Evolutionary conservation across 2,113 vertebrate species (phyloP).

Genomic region (Passer domesticus): DNA sequence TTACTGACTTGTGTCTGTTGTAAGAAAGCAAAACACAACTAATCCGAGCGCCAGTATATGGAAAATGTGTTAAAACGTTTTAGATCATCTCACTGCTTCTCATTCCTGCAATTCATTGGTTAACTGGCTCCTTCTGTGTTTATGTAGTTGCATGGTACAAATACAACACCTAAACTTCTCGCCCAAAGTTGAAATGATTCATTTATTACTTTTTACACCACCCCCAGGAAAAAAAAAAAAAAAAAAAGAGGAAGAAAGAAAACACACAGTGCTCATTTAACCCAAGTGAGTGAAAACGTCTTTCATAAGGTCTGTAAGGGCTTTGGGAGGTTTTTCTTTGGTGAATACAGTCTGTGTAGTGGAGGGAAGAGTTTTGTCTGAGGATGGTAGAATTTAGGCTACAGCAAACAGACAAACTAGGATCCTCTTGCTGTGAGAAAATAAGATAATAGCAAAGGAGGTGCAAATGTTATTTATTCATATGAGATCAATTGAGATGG

Average conservation of each 20-base stretch:
- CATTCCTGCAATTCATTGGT: slow-evolving; percentile 34
- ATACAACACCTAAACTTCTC: slow-evolving; percentile 71
- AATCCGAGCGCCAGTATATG: slow-evolving; percentile 34
- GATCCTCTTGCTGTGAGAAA: neutral
- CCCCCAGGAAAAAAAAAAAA: neutral
- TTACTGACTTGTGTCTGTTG: slow-evolving; percentile 48
- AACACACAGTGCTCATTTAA: slow-evolving; percentile 69
- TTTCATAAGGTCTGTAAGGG: slow-evolving; percentile 73
- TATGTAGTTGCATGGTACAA: slow-evolving; percentile 70
- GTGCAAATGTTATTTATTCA: neutral
- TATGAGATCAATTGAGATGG: neutral
- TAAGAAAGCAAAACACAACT: slow-evolving; percentile 50
- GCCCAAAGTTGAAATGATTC: slow-evolving; percentile 71
- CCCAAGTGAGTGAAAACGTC: slow-evolving; percentile 72
- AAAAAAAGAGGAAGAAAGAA: slow-evolving; percentile 1
- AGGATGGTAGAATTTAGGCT: neutral
- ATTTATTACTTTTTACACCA: slow-evolving; percentile 63
- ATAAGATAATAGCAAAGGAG: neutral
- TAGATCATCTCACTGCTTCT: slow-evolving; percentile 7
- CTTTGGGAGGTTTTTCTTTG: neutral
- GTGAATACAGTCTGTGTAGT: slow-evolving; percentile 74
- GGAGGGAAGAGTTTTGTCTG: slow-evolving; percentile 11
- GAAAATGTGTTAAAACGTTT: slow-evolving; percentile 59
- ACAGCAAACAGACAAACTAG: neutral
- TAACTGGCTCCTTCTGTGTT: slow-evolving; percentile 65